Evolutionary conservation across 2,888 invertebrate species (phyloP).

Genomic region (Cheilosia pagana): DNA sequence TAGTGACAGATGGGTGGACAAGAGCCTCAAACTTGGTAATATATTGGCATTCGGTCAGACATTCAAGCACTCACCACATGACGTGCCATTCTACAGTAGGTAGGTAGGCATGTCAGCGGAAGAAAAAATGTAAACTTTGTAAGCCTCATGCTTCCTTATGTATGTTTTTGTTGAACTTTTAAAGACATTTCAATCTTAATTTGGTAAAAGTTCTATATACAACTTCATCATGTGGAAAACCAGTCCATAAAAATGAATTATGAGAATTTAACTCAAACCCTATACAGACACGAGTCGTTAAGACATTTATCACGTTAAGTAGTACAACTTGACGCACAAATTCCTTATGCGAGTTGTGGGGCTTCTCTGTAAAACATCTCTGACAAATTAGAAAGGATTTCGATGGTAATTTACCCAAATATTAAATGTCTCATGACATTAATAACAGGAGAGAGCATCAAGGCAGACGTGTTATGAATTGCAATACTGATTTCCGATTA

Average conservation of each 20-base stretch:
- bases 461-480: constrained; percentile 67
- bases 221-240: constrained; percentile 59
- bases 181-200: constrained; percentile 44
- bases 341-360: constrained; percentile 30
- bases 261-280: constrained; percentile 65
- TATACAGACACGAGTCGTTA: constrained; percentile 51
- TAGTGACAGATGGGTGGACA: constrained; percentile 74
- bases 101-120: neutral
- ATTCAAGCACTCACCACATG: constrained; percentile 60
- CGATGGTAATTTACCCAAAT: constrained; percentile 68
- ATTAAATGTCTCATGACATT: constrained; percentile 66
- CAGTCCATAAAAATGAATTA: constrained; percentile 65
- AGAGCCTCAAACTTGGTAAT: constrained; percentile 65
- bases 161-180: constrained; percentile 35
- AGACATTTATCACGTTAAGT: constrained; percentile 64
- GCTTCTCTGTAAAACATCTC: constrained; percentile 44
- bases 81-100: constrained; percentile 20
- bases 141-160: constrained; percentile 12
- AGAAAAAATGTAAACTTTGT: constrained; percentile 38
- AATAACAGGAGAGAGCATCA: constrained; percentile 56
- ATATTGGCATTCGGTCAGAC: constrained; percentile 66
- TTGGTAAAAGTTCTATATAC: constrained; percentile 32
- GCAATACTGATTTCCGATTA: constrained; percentile 68
- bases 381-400: constrained; percentile 69
- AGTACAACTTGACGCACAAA: constrained; percentile 54